phyloP scores from a whole-genome alignment of 2,113 vertebrate species.

The Serranochromis macrocephalus region DNA sequence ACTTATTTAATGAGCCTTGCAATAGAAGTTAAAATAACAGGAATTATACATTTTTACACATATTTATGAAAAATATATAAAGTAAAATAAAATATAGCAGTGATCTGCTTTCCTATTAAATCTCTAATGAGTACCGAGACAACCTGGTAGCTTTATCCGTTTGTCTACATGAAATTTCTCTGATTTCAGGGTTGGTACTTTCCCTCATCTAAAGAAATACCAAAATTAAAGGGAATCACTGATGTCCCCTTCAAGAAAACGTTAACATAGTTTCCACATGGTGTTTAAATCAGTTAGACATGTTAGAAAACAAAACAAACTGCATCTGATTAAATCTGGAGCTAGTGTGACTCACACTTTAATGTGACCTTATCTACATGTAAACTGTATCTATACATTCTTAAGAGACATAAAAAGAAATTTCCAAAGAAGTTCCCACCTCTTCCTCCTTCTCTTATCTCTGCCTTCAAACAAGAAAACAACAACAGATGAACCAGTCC shows the following conservation, averaged over 20 bases:
- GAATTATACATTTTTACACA: fast-evolving
- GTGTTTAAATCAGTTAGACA: neutral
- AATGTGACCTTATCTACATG: neutral
- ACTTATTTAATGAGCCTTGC: neutral
- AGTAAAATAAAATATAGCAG: neutral
- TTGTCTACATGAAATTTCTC: neutral
- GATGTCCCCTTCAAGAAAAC: neutral
- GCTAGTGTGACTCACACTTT: neutral
- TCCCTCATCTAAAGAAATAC: neutral
- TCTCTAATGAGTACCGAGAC: neutral
- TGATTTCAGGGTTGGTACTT: neutral
- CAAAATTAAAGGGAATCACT: neutral
- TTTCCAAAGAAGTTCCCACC: neutral
- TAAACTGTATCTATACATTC: neutral
- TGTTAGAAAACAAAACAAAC: neutral
- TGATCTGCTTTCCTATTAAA: neutral
- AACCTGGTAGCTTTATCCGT: fast-evolving
- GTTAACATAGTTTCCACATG: neutral
- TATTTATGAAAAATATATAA: neutral
- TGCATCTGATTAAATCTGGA: neutral
- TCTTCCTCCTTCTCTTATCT: neutral
- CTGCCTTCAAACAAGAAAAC: neutral
- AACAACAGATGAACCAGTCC: neutral
- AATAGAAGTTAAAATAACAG: neutral
- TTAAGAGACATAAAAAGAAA: neutral